These are phyloP conservation scores for Andrena trimmerana DNA, from an alignment of 2,888 invertebrate species.

Conservation along the genomic window DNA sequence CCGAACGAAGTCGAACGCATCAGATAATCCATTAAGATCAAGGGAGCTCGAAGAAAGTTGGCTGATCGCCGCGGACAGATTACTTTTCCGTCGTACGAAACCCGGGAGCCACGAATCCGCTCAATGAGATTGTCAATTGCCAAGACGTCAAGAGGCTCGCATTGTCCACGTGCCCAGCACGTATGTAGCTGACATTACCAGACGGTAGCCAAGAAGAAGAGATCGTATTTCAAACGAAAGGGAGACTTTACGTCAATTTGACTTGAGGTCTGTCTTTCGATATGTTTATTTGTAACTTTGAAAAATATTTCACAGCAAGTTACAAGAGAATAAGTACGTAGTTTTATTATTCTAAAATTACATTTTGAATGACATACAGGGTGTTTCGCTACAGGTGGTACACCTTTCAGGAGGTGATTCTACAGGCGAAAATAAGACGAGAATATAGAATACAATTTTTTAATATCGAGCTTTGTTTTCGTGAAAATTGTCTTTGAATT, in stretches of 20 bases:
- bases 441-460: no score
- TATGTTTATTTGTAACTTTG: no score
- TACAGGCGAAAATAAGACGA: no score
- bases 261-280: background rate
- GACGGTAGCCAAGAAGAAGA: background rate
- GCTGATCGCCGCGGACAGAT: slow-evolving; percentile 60
- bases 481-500: no score
- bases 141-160: slow-evolving; percentile 1
- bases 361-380: no score
- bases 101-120: slow-evolving; percentile 43
- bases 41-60: slow-evolving; percentile 28
- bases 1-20: slow-evolving; percentile 52
- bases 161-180: slow-evolving; percentile 51
- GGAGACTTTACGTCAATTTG: background rate
- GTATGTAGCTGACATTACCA: background rate
- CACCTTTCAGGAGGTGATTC: no score
- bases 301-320: no score
- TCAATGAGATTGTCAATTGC: slow-evolving; percentile 48
- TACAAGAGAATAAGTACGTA: no score
- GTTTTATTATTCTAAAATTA: no score
- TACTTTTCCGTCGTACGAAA: slow-evolving; percentile 58
- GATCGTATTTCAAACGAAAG: slow-evolving; percentile 6
- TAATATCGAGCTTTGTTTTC: no score
- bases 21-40: slow-evolving; percentile 68
- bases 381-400: no score